Evolutionary conservation across 2,797 vertebrate genomes (phyloP), one percentile per base, ranked within the genome.

Genomic region (Chaetophractus vellerosus): DNA sequence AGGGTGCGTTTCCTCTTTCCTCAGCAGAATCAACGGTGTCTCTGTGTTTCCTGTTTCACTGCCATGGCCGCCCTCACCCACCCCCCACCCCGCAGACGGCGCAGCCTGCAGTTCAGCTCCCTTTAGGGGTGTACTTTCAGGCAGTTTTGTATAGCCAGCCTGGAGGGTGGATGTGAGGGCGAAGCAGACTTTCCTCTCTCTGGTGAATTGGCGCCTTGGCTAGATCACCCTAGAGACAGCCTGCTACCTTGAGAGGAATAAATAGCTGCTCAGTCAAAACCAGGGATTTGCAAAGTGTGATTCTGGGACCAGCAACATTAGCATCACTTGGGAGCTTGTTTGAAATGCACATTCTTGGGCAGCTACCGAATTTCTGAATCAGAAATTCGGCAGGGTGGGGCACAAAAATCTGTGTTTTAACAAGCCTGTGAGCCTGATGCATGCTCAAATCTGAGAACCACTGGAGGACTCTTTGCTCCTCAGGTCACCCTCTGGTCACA

Each of bases 81-180:
- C 4, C 2, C 0, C 0, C 52, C 2, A 3, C 14, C 7, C n/a
- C n/a, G n/a, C n/a, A n/a, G n/a, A n/a, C n/a, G 0, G 5, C 21
- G 9, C 23, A 33, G 69, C 41, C 33, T 28, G n/a, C 7, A 5
- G n/a, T 15, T 66, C 57, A 16, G 68, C 41, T 48, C 19, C 15
- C 0, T 4, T 1, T 4, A 14, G 2, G 31, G 74, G 31, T 52
- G 61, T 3, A 63, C 66, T 16, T 33, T 18, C 15, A 48, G 3
- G 41, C 26, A 14, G 69, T 74, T 80, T 66, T 31, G 41, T n/a
- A 41, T 33, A 59, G 9, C 1, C n/a, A 7, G 8, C 31, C 19
- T 18, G 1, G 5, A n/a, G 1, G 3, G 31, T 2, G n/a, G 24
- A 55, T 33, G 11, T 38, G 5, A 45, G 26, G 23, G 15, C 24